Percentiles rank a stretch among this genome's conserved stretches.
These are phyloP conservation scores for Chydorus sphaericus DNA, from an alignment of 2,888 invertebrate species.

Conservation along the genomic window DNA sequence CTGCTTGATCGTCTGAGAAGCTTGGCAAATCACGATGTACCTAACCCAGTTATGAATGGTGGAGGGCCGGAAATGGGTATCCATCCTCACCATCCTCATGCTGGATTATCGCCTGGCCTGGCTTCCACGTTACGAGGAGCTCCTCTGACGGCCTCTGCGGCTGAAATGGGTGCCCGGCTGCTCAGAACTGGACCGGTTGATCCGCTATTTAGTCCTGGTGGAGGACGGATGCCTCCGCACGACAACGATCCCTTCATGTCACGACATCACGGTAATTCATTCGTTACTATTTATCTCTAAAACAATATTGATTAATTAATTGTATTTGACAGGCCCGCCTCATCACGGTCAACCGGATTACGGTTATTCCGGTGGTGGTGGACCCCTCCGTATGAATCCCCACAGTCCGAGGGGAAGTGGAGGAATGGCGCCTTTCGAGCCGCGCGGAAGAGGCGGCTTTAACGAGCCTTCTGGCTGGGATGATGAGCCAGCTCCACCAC, in stretches of 20 bases:
- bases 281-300: no score
- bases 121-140: conserved; percentile 11
- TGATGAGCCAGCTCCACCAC: background rate
- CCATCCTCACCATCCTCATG: background rate
- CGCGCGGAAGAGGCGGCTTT: no score
- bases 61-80: background rate
- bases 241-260: background rate
- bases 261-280: background rate
- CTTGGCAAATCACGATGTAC: conserved; percentile 27
- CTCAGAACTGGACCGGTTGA: conserved; percentile 1
- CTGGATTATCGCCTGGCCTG: conserved; percentile 15
- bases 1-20: conserved; percentile 30
- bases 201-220: background rate
- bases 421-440: no score
- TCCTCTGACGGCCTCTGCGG: conserved; percentile 9
- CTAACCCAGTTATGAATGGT: background rate
- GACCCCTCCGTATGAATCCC: no score
- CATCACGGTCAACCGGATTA: no score
- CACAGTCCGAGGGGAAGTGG: no score
- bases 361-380: no score
- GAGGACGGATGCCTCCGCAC: no score
- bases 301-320: background rate
- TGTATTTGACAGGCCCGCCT: no score
- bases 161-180: background rate
- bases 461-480: background rate